A percentile compares a stretch with the other conserved stretches of the same genome.
phyloP scores from a whole-genome alignment of 2,113 vertebrate genomes.

The Eulacestoma nigropectus region DNA sequence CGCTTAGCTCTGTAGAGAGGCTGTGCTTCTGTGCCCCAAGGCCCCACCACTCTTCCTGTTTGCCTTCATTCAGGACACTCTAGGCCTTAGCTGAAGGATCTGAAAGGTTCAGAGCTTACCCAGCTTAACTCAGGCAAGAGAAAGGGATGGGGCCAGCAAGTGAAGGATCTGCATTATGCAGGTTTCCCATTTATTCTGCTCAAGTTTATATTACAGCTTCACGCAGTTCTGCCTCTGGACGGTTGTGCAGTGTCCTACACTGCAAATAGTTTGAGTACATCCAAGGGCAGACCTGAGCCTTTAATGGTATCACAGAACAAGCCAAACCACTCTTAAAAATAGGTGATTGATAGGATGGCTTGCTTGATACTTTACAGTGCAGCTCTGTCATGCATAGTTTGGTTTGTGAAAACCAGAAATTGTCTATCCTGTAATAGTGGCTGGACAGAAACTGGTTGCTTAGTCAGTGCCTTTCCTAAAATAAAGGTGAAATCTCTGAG shows the following conservation, averaged over 20 bases:
- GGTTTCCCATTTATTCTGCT: neutral
- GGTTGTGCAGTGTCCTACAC: neutral
- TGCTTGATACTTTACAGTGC: neutral
- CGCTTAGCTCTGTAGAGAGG: neutral
- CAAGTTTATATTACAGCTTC: neutral
- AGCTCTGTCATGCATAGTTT: neutral
- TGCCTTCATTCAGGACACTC: neutral
- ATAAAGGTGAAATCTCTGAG: conserved; percentile 3
- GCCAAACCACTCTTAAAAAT: neutral
- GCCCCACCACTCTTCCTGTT: neutral
- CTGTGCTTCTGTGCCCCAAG: neutral
- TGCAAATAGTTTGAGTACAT: neutral
- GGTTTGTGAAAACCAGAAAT: neutral
- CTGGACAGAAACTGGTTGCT: neutral
- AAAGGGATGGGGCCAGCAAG: neutral
- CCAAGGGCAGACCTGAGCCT: neutral
- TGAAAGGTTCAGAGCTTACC: neutral
- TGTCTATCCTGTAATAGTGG: neutral
- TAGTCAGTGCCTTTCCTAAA: conserved; percentile 28
- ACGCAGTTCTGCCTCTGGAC: neutral
- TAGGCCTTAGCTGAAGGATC: neutral
- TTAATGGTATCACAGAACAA: neutral
- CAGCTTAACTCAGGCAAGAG: neutral
- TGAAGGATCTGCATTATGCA: neutral
- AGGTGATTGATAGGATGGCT: neutral